These are phyloP conservation scores for Catocala nupta DNA, from an alignment of 2,888 invertebrate species.

Conservation along the genomic window DNA sequence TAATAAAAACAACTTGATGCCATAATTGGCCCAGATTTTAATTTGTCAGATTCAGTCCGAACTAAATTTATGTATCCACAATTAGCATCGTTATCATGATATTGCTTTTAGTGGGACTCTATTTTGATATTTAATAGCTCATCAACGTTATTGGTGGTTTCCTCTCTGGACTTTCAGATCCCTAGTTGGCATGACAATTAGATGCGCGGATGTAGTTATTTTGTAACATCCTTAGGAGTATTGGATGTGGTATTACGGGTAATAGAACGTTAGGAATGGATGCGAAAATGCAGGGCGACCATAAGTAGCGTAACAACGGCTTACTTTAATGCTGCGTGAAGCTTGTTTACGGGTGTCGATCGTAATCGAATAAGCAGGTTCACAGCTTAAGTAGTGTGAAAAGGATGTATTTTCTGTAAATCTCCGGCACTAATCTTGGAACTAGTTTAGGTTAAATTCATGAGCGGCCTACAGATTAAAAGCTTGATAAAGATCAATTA, in stretches of 20 bases:
- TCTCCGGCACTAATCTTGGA: background rate
- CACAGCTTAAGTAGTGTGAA: constrained; percentile 1
- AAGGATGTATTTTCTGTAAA: background rate
- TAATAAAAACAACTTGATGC: constrained; percentile 2
- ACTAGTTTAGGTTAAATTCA: background rate
- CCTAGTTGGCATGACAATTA: constrained; percentile 66
- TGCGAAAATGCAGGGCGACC: constrained; percentile 62
- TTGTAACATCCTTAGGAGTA: constrained; percentile 69
- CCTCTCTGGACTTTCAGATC: constrained; percentile 41
- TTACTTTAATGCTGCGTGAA: constrained; percentile 51
- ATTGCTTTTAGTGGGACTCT: constrained; percentile 34
- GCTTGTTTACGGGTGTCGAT: constrained; percentile 38
- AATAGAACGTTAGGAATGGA: constrained; percentile 65
- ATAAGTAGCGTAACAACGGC: constrained; percentile 43
- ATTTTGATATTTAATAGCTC: constrained; percentile 40
- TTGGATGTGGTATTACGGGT: constrained; percentile 63
- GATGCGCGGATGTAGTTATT: constrained; percentile 75
- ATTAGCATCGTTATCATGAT: constrained; percentile 18
- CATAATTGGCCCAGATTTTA: constrained; percentile 10
- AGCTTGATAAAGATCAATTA: constrained; percentile 18
- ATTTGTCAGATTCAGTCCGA: constrained; percentile 27
- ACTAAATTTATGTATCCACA: constrained; percentile 33
- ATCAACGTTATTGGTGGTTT: constrained; percentile 47
- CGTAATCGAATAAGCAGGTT: constrained; percentile 21
- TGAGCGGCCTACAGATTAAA: background rate